Conservation (phyloP, 2,888 invertebrate genomes). For the Hypomecis punctinalis region DNA sequence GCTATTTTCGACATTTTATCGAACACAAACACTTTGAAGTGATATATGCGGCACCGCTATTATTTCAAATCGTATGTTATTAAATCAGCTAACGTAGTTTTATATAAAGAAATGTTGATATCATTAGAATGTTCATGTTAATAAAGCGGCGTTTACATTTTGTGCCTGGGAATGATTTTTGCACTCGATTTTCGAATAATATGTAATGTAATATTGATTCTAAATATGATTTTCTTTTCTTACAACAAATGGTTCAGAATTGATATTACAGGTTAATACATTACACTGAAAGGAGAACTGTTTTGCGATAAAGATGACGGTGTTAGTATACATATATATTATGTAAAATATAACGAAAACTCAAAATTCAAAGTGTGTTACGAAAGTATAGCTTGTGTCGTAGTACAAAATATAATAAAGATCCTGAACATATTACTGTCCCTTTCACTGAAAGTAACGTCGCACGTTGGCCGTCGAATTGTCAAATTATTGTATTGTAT, state of each 20-base stretch:
- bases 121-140: conserved; percentile 38
- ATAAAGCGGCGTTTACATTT: conserved; percentile 13
- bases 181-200: not conserved
- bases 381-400: too few relatives aligned
- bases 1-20: conserved; percentile 20
- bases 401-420: too few relatives aligned
- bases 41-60: conserved; percentile 35
- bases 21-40: conserved; percentile 32
- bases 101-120: conserved; percentile 38
- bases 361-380: too few relatives aligned
- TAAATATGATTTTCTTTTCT: too few relatives aligned
- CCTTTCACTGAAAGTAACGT: conserved; percentile 4
- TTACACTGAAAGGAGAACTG: too few relatives aligned
- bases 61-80: conserved; percentile 26
- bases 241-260: too few relatives aligned
- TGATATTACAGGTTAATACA: too few relatives aligned
- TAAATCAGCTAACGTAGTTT: conserved; percentile 38
- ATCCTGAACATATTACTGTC: too few relatives aligned
- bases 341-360: too few relatives aligned
- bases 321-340: too few relatives aligned
- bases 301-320: too few relatives aligned
- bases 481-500: conserved; percentile 44
- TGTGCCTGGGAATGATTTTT: not conserved
- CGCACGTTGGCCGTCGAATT: conserved; percentile 33
- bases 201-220: too few relatives aligned